Evolutionary conservation across 2,888 invertebrate genomes (phyloP).

Genomic region (Atethmia centrago): DNA sequence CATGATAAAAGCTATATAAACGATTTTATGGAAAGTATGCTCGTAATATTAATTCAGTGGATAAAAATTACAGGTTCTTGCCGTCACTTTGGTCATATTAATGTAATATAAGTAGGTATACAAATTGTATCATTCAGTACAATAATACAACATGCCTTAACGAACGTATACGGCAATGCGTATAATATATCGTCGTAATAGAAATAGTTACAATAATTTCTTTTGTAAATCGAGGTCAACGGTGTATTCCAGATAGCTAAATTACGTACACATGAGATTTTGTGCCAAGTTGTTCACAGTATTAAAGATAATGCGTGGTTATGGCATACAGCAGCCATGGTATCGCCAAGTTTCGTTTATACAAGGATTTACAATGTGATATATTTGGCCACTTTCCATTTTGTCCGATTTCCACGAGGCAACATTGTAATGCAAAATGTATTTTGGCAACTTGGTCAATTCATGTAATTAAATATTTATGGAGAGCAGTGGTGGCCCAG

Average conservation of each 20-base stretch:
- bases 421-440: too few relatives aligned
- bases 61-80: background rate
- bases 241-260: constrained; percentile 37
- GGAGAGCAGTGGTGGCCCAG: too few relatives aligned
- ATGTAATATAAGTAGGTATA: constrained; percentile 2
- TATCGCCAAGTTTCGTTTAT: constrained; percentile 64
- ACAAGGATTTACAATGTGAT: constrained; percentile 63
- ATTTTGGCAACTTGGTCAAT: constrained; percentile 54
- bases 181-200: constrained; percentile 43
- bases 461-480: constrained; percentile 58
- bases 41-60: background rate
- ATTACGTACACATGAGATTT: constrained; percentile 40
- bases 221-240: constrained; percentile 50
- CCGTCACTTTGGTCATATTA: background rate
- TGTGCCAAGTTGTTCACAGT: constrained; percentile 64
- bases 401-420: constrained; percentile 40
- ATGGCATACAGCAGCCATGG: constrained; percentile 56
- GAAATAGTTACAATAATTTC: constrained; percentile 45
- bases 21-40: background rate
- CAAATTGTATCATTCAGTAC: background rate
- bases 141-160: background rate
- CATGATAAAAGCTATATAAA: background rate
- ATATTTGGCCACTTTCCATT: constrained; percentile 78
- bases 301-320: constrained; percentile 57
- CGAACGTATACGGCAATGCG: constrained; percentile 46